These are phyloP conservation scores for Nyctereutes procyonoides DNA, from an alignment of 2,113 vertebrate genomes.

Conservation along the genomic window DNA sequence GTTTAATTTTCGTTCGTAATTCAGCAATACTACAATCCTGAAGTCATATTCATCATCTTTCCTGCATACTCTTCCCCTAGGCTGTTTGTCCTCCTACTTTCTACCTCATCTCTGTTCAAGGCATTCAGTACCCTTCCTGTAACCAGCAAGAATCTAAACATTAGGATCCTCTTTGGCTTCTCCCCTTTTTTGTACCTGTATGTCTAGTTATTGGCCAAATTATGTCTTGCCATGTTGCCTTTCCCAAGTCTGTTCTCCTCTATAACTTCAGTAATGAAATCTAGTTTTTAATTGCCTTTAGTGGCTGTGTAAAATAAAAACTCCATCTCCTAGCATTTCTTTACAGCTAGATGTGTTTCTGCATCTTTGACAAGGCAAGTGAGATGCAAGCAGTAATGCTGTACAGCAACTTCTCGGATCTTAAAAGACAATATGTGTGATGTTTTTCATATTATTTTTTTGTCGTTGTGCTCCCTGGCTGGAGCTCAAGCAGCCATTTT, in stretches of 20 bases:
- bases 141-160: background rate
- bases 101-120: background rate
- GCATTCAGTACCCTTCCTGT: background rate
- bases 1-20: slow-evolving; percentile 34
- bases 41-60: background rate
- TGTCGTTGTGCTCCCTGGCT: background rate
- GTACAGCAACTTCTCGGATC: background rate
- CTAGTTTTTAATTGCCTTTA: background rate
- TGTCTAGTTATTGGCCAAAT: background rate
- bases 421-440: background rate
- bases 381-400: background rate
- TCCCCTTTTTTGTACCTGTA: background rate
- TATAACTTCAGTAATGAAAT: background rate
- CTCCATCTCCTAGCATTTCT: background rate
- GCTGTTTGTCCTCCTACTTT: background rate
- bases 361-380: background rate
- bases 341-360: background rate
- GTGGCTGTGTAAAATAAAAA: background rate
- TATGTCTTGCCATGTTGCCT: background rate
- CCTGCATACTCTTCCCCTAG: background rate
- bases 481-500: background rate
- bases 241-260: background rate
- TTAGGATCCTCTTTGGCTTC: background rate
- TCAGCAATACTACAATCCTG: background rate
- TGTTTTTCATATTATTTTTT: background rate